Base-by-base conservation (phyloP, 2,888 invertebrate species). In the Acrocyrtus sp. region DNA sequence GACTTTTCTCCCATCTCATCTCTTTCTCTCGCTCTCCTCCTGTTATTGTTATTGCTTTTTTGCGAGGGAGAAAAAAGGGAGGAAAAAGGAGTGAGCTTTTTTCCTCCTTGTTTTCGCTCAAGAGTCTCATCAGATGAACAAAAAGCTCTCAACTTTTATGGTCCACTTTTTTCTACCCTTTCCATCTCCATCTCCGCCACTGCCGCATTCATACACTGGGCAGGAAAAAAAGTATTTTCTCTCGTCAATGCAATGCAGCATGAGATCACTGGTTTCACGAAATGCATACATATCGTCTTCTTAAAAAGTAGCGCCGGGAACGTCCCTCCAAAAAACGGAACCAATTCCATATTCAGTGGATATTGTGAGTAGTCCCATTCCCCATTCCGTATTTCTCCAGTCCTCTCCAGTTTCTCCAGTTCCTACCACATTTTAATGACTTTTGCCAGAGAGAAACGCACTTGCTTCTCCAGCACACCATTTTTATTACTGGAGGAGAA, bases 351-450 rank as follows among this genome's bases (percentile, higher is more conserved):
- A 45, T 21, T 24, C 3, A 3, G 22, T 21, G 19, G 48, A 48
- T 22, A 48, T 22, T 22, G 22, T n/a, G 45, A 4, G 17, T 45
- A 45, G 4, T 22, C 21, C 34, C 41, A 15, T 29, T 19, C 29
- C 26, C 27, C 34, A 12, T 53, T 19, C 10, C 53, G 6, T 2
- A 17, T 27, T 34, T 53, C 10, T 6, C 27, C 19, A 19, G 15
- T 4, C 6, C 24, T 56, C 41, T 21, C 21, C n/a, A n/a, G n/a
- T n/a, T n/a, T n/a, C n/a, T n/a, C n/a, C n/a, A n/a, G n/a, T n/a
- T n/a, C n/a, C n/a, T n/a, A n/a, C 56, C 56, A 56, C 56, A 56
- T 56, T 56, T 56, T 56, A 56, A 56, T 56, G 56, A 41, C 39
- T 56, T 56, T 56, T 56, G 21, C 39, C 12, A n/a, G n/a, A n/a